Conservation (phyloP, 1,140 invertebrate genomes). For the Oppia nitens region DNA sequence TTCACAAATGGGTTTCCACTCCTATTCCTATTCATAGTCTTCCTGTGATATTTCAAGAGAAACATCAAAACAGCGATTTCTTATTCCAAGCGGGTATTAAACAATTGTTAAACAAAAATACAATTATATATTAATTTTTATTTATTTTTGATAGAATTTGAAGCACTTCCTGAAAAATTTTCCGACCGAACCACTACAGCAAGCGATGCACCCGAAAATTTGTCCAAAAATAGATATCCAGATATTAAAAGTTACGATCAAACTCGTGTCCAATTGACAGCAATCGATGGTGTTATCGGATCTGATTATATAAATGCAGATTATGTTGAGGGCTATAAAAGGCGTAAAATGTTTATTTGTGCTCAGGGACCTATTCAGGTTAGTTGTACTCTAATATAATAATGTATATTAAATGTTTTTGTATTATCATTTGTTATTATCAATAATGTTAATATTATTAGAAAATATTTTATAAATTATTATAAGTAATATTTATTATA, state of each 20-base stretch:
- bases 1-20: constrained; percentile 15
- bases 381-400: neutral
- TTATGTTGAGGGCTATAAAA: constrained; percentile 70
- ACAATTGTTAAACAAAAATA: neutral
- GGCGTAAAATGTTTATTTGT: constrained; percentile 82
- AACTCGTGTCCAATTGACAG: constrained; percentile 59
- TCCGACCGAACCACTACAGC: constrained; percentile 66
- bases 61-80: constrained; percentile 22
- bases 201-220: constrained; percentile 70
- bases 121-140: neutral
- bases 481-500: no score
- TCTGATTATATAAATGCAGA: constrained; percentile 84
- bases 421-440: no score
- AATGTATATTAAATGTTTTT: no score
- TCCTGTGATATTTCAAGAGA: constrained; percentile 21
- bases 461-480: no score
- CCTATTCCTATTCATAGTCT: constrained; percentile 23
- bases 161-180: constrained; percentile 61
- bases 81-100: constrained; percentile 12
- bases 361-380: constrained; percentile 62
- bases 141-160: constrained; percentile 18
- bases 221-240: constrained; percentile 33
- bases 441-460: no score
- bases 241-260: constrained; percentile 47
- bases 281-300: constrained; percentile 49